Conservation (phyloP, 2,888 invertebrate species). For the Xiphydria camelus region DNA sequence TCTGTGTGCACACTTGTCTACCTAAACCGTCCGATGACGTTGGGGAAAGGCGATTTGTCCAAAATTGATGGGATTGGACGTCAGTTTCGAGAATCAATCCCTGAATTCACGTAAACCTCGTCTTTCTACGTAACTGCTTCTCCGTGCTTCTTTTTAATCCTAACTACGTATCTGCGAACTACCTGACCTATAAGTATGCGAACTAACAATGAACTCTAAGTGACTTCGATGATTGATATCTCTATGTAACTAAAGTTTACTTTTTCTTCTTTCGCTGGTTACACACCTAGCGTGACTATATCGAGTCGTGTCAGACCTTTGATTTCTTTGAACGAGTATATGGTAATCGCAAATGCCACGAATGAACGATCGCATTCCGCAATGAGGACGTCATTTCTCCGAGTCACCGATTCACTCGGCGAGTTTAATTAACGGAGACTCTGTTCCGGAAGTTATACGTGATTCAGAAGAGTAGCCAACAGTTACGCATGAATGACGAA, state of each 20-base stretch:
- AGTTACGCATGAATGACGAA: too few species aligned
- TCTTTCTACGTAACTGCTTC: too few species aligned
- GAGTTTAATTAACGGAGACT: constrained; percentile 12
- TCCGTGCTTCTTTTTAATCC: too few species aligned
- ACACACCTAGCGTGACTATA: constrained; percentile 23
- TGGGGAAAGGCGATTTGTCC: too few species aligned
- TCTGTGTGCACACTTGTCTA: too few species aligned
- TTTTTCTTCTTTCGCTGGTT: neutral
- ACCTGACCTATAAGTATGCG: neutral
- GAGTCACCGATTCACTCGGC: constrained; percentile 17
- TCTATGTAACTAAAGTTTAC: constrained; percentile 1
- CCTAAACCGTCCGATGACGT: too few species aligned
- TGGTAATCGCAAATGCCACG: neutral
- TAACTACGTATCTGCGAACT: constrained; percentile 1
- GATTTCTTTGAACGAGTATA: constrained; percentile 10
- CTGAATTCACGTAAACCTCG: too few species aligned
- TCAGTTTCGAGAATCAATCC: too few species aligned
- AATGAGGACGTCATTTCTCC: too few species aligned
- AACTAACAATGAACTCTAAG: too few species aligned
- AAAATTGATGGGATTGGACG: too few species aligned
- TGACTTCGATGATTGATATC: neutral
- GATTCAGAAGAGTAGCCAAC: too few species aligned
- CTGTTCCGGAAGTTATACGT: neutral
- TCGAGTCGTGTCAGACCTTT: constrained; percentile 28
- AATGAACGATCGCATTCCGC: neutral